These are phyloP conservation scores for Tautogolabrus adspersus DNA, from an alignment of 2,113 vertebrate species.

Conservation along the genomic window DNA sequence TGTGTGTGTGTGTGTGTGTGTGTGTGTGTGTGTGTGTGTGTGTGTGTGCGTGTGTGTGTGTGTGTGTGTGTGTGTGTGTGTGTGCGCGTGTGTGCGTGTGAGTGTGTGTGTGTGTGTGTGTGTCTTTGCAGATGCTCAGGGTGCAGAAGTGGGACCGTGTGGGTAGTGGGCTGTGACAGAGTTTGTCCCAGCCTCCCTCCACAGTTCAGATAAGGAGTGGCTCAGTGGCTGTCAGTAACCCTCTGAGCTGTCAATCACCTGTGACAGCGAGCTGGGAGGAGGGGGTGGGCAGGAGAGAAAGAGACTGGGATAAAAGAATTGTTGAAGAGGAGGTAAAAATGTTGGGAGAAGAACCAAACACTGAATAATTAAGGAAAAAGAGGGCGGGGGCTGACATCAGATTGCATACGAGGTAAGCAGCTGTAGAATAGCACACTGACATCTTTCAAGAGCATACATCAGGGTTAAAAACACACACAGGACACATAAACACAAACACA, in stretches of 20 bases:
- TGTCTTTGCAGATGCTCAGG: conserved; percentile 12
- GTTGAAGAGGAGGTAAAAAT: not conserved
- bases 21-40: not conserved
- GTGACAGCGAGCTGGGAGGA: not conserved
- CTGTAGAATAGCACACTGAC: not conserved
- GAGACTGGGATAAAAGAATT: conserved; percentile 11
- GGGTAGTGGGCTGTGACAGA: conserved; percentile 36
- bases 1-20: not conserved
- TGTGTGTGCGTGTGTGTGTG: not conserved
- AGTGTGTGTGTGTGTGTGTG: conserved; percentile 1
- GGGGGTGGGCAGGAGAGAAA: not conserved
- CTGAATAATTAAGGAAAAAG: not conserved
- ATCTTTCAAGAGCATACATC: not conserved
- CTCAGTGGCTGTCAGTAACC: conserved; percentile 43
- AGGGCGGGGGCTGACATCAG: not conserved
- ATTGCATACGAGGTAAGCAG: not conserved
- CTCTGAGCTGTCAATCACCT: conserved; percentile 67
- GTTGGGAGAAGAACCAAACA: not conserved
- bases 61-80: not conserved
- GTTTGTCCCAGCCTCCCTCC: conserved; percentile 39
- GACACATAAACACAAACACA: not conserved
- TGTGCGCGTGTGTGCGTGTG: not conserved
- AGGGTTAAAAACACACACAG: not conserved
- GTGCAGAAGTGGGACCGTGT: conserved; percentile 23
- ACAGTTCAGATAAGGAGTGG: conserved; percentile 41